Percentiles rank a stretch among this genome's conserved stretches.
phyloP scores from a whole-genome alignment of 1,140 invertebrate genomes.

The Drosophila athabasca region DNA sequence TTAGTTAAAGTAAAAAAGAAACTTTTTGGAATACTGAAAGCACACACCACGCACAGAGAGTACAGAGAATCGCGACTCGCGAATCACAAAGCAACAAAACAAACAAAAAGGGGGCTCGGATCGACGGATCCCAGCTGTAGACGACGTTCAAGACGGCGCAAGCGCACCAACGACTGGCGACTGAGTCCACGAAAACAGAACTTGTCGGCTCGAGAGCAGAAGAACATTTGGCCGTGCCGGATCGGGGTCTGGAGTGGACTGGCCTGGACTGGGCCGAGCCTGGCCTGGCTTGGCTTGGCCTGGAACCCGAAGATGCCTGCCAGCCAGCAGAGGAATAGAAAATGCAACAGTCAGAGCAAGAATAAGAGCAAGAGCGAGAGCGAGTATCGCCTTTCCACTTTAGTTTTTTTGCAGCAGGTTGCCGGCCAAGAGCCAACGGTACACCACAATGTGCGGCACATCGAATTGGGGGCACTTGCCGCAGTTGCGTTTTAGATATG shows the following conservation, averaged over 20 bases:
- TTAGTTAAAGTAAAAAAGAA: no score
- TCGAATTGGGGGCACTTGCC: slow-evolving; percentile 50
- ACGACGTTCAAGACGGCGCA: no score
- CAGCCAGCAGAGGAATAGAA: slow-evolving; percentile 5
- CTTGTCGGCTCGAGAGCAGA: slow-evolving; percentile 71
- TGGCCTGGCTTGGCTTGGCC: slow-evolving; percentile 6
- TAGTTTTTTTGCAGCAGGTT: slow-evolving; percentile 63
- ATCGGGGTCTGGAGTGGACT: slow-evolving; percentile 2
- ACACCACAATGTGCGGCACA: slow-evolving; percentile 39
- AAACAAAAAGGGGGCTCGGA: no score
- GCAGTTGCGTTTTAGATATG: slow-evolving; percentile 3
- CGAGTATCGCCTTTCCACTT: slow-evolving; percentile 67
- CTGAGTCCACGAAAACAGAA: slow-evolving; percentile 42
- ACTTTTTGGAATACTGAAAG: neutral
- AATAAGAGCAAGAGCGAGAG: slow-evolving; percentile 9
- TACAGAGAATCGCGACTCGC: neutral
- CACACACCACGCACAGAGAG: no score
- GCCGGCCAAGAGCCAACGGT: slow-evolving; percentile 36
- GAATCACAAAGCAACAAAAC: neutral
- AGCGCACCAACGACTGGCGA: no score
- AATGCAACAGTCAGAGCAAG: slow-evolving; percentile 26
- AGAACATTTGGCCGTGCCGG: slow-evolving; percentile 67
- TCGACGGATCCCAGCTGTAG: no score
- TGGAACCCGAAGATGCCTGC: no score
- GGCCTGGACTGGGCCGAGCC: slow-evolving; percentile 15